phyloP scores from a whole-genome alignment of 2,113 vertebrate species.

The Elephas maximus region DNA sequence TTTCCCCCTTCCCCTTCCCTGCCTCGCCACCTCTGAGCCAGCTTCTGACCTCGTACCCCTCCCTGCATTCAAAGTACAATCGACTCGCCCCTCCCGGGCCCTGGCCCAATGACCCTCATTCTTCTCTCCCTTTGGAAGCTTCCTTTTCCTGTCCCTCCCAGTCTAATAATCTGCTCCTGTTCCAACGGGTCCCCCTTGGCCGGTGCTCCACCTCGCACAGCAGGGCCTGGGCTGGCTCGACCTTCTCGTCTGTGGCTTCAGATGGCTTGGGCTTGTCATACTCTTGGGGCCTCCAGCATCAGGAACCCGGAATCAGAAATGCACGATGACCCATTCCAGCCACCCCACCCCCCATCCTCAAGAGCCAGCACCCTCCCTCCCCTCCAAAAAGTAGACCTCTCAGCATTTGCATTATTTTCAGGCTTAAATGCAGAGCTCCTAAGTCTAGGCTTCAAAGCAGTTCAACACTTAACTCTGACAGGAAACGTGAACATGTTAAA shows the following conservation, averaged over 20 bases:
- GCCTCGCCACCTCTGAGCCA: constrained; percentile 45
- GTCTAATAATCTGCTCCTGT: constrained; percentile 73
- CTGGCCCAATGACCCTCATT: constrained; percentile 84
- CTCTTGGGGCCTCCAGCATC: neutral
- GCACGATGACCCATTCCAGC: no score
- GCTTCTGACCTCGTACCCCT: constrained; percentile 74
- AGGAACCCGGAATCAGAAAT: neutral
- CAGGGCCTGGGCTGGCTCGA: neutral
- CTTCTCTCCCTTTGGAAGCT: constrained; percentile 81
- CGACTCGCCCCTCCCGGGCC: constrained; percentile 63
- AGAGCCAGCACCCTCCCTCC: neutral
- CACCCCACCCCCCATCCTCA: neutral
- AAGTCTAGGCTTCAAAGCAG: constrained; percentile 70
- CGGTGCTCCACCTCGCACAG: constrained; percentile 43
- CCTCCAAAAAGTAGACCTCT: neutral
- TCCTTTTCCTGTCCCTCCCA: constrained; percentile 87
- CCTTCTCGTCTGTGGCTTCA: neutral
- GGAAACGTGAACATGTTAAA: constrained; percentile 77
- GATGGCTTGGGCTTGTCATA: neutral
- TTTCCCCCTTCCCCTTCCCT: constrained; percentile 24
- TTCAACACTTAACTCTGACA: constrained; percentile 71
- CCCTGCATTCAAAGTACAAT: constrained; percentile 82
- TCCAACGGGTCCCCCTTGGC: constrained; percentile 56
- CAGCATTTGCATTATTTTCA: neutral
- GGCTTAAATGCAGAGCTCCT: constrained; percentile 34